Evolutionary conservation across 2,888 invertebrate genomes (phyloP).

Genomic region (Vesta saturnalis): DNA sequence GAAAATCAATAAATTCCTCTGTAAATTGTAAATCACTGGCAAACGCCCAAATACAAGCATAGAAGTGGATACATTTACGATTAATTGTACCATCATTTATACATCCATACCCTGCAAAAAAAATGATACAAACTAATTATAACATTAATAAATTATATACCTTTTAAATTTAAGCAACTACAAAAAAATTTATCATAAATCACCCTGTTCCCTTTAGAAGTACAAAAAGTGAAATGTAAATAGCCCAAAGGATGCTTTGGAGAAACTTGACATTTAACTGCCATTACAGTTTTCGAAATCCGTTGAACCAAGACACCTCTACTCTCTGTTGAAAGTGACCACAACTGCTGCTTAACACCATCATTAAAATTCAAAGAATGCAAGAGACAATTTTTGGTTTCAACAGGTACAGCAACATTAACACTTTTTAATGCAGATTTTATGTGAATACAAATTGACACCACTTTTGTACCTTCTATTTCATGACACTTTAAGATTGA

Average conservation of each 20-base stretch:
- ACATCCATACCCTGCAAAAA: not conserved
- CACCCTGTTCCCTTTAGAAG: conserved; percentile 61
- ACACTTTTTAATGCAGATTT: conserved; percentile 71
- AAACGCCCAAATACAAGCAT: conserved; percentile 76
- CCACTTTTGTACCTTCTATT: conserved; percentile 43
- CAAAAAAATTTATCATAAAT: conserved; percentile 68
- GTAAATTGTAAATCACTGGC: conserved; percentile 70
- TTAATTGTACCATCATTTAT: conserved; percentile 31
- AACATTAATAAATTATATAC: conserved; percentile 7
- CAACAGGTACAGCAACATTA: conserved; percentile 69
- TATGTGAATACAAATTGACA: conserved; percentile 68
- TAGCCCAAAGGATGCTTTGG: conserved; percentile 76
- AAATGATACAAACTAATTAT: not conserved
- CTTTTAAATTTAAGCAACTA: conserved; percentile 55
- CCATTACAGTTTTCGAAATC: conserved; percentile 76
- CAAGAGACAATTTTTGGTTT: conserved; percentile 70
- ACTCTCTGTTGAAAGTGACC: conserved; percentile 69
- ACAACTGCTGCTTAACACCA: conserved; percentile 70
- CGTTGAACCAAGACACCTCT: conserved; percentile 74
- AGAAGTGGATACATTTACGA: conserved; percentile 73
- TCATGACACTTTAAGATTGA: conserved; percentile 68
- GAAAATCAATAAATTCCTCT: conserved; percentile 71
- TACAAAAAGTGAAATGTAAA: conserved; percentile 72
- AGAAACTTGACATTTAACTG: conserved; percentile 74
- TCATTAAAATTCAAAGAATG: conserved; percentile 68